Percentiles rank a stretch among this genome's conserved stretches.
These are phyloP conservation scores for Planiliza haematocheilus DNA, from an alignment of 2,113 vertebrate species.

Conservation along the genomic window DNA sequence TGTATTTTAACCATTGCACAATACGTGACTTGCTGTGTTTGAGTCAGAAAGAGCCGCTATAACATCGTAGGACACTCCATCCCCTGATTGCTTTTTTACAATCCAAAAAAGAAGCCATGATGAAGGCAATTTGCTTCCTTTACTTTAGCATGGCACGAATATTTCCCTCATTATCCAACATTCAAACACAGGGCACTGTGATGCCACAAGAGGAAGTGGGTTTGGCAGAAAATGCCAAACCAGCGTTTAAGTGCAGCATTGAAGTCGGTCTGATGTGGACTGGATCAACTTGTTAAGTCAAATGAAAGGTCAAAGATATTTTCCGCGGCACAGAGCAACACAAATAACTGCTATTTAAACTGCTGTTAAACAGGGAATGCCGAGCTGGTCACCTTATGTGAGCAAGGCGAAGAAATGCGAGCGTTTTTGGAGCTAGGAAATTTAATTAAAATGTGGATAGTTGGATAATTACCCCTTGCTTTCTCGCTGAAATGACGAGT, in stretches of 20 bases:
- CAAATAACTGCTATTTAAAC: conserved; percentile 49
- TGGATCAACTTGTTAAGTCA: conserved; percentile 76
- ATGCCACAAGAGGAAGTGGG: conserved; percentile 78
- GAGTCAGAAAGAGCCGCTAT: conserved; percentile 48
- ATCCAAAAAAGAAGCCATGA: conserved; percentile 55
- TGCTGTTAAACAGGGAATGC: conserved; percentile 29
- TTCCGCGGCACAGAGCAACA: conserved; percentile 54
- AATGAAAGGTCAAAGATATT: conserved; percentile 79
- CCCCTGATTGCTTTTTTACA: conserved; percentile 61
- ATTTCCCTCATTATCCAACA: conserved; percentile 69
- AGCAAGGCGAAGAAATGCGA: conserved; percentile 5
- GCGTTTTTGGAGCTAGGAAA: conserved; percentile 8
- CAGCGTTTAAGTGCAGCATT: conserved; percentile 70
- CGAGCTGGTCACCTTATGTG: conserved; percentile 26
- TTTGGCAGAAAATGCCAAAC: conserved; percentile 76
- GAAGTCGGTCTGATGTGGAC: conserved; percentile 71
- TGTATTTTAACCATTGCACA: conserved; percentile 6
- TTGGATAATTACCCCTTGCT: conserved; percentile 21
- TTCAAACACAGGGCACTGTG: conserved; percentile 64
- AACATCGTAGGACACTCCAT: conserved; percentile 43
- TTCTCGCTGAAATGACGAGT: conserved; percentile 18
- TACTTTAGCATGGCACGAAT: conserved; percentile 53
- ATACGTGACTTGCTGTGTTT: conserved; percentile 36
- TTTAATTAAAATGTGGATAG: not conserved
- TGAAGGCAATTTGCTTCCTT: conserved; percentile 64